Evolutionary conservation across 2,888 invertebrate genomes (phyloP).

Genomic region (Nesidiocoris tenuis): DNA sequence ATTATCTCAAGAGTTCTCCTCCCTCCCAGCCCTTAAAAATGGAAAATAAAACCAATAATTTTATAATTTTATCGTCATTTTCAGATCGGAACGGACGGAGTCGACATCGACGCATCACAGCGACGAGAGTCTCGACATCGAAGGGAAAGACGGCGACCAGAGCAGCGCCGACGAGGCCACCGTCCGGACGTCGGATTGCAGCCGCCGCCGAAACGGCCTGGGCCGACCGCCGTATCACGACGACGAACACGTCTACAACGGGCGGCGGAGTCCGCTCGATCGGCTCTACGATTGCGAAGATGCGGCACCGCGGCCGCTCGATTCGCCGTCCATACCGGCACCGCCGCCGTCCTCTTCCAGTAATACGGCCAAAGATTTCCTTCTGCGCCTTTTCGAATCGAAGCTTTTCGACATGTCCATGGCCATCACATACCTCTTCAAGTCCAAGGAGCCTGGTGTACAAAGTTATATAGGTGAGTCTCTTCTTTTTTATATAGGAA

Average conservation of each 20-base stretch:
- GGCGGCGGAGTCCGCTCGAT: not conserved
- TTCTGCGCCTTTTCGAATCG: conserved; percentile 91
- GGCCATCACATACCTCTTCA: conserved; percentile 96
- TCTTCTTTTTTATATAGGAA: too few species aligned
- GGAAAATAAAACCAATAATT: too few species aligned
- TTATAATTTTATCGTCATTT: not conserved
- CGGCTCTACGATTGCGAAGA: conserved; percentile 4
- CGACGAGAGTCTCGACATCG: conserved; percentile 49
- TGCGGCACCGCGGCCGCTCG: not conserved
- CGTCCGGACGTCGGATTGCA: conserved; percentile 1
- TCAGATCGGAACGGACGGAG: conserved; percentile 50
- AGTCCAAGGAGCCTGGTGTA: conserved; percentile 97
- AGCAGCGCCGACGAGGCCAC: conserved; percentile 18
- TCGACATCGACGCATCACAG: conserved; percentile 49
- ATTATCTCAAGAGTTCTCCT: too few species aligned
- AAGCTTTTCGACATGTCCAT: conserved; percentile 97
- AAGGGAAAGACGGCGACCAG: conserved; percentile 32
- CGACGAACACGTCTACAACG: not conserved
- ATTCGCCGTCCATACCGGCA: not conserved
- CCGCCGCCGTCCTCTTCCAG: not conserved
- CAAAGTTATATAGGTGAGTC: conserved; percentile 86
- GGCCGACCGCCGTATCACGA: not conserved
- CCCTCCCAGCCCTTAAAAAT: too few species aligned
- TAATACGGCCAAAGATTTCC: conserved; percentile 62
- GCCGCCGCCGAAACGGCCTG: not conserved